A percentile compares a stretch with the other conserved stretches of the same genome.
phyloP scores from a whole-genome alignment of 2,888 invertebrate genomes.

The Agriopis leucophaearia region DNA sequence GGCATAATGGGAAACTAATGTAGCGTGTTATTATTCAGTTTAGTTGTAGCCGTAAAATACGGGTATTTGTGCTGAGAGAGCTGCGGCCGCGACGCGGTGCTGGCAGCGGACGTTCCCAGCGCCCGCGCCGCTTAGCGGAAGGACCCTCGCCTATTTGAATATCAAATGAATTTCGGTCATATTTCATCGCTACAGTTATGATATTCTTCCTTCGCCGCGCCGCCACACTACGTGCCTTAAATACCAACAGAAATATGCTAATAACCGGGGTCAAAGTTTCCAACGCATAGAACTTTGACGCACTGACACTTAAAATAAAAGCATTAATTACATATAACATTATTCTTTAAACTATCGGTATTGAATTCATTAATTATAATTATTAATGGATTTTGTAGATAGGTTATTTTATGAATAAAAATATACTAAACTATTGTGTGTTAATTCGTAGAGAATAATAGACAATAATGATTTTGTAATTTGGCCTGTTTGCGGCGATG shows the following conservation, averaged over 20 bases:
- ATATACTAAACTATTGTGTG: slow-evolving; percentile 61
- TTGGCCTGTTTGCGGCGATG: slow-evolving; percentile 44
- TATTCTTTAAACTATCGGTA: slow-evolving; percentile 39
- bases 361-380: slow-evolving; percentile 47
- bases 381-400: slow-evolving; percentile 40
- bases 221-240: slow-evolving; percentile 73
- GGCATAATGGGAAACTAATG: slow-evolving; percentile 87
- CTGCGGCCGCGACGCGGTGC: slow-evolving; percentile 39
- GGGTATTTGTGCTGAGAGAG: slow-evolving; percentile 69
- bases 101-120: slow-evolving; percentile 67
- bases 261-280: slow-evolving; percentile 65
- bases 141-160: slow-evolving; percentile 81
- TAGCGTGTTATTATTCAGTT: slow-evolving; percentile 86
- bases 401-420: slow-evolving; percentile 55
- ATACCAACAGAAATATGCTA: slow-evolving; percentile 73
- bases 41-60: slow-evolving; percentile 84
- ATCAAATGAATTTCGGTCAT: slow-evolving; percentile 82
- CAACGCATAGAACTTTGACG: slow-evolving; percentile 54
- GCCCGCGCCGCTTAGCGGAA: slow-evolving; percentile 65
- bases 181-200: slow-evolving; percentile 83
- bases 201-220: slow-evolving; percentile 80
- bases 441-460: slow-evolving; percentile 46
- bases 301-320: slow-evolving; percentile 50
- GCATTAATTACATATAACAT: slow-evolving; percentile 51
- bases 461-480: slow-evolving; percentile 52